phyloP scores from a whole-genome alignment of 1,140 invertebrate species.

The Drosophila parabipectinata region DNA sequence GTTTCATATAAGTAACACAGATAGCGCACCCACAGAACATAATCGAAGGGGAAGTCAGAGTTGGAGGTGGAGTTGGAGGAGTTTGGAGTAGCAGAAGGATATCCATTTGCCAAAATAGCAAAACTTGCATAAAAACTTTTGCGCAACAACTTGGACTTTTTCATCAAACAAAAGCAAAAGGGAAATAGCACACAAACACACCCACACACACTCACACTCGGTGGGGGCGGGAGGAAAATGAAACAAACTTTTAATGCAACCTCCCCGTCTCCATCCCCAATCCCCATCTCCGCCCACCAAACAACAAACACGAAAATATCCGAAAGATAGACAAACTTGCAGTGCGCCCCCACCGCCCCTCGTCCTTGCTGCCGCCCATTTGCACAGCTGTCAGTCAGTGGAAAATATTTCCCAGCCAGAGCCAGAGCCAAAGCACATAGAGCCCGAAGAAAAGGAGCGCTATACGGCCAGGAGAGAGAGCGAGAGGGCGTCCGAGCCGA shows the following conservation, averaged over 20 bases:
- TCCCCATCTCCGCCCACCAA: constrained; percentile 40
- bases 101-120: constrained; percentile 82
- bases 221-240: constrained; percentile 40
- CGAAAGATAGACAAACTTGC: constrained; percentile 43
- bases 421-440: constrained; percentile 24
- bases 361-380: constrained; percentile 60
- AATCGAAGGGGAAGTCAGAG: constrained; percentile 16
- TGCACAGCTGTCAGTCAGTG: constrained; percentile 79
- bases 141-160: constrained; percentile 81
- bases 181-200: constrained; percentile 44
- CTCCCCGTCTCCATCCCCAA: background rate
- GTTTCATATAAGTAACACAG: constrained; percentile 55
- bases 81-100: constrained; percentile 48
- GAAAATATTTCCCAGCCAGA: constrained; percentile 62
- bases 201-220: background rate
- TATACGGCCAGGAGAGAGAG: background rate
- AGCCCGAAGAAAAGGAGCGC: constrained; percentile 15
- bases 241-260: constrained; percentile 81
- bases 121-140: constrained; percentile 82
- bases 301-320: constrained; percentile 31
- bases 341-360: constrained; percentile 26
- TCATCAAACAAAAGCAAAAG: constrained; percentile 71
- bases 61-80: background rate
- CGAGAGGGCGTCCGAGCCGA: constrained; percentile 13
- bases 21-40: constrained; percentile 35